These are phyloP conservation scores for Drosophila sp. DNA, from an alignment of 1,140 invertebrate species.

Conservation along the genomic window DNA sequence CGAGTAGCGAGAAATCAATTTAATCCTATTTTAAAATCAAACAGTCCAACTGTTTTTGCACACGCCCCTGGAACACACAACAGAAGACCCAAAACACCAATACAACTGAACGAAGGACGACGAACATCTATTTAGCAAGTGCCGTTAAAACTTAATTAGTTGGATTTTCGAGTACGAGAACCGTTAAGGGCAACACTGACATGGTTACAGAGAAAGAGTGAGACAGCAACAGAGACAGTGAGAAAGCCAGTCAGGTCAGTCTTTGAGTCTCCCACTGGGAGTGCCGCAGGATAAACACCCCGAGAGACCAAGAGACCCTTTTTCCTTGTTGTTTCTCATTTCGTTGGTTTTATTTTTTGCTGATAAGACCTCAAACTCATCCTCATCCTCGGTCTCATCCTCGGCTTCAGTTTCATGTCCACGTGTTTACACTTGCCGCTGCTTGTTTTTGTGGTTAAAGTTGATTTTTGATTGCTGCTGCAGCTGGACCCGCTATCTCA, in stretches of 20 bases:
- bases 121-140: slow-evolving; percentile 63
- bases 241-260: slow-evolving; percentile 31
- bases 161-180: slow-evolving; percentile 53
- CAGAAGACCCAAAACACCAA: slow-evolving; percentile 16
- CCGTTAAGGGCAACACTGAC: not conserved
- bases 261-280: slow-evolving; percentile 60
- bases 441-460: slow-evolving; percentile 62
- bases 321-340: slow-evolving; percentile 27
- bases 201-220: slow-evolving; percentile 9
- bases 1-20: slow-evolving; percentile 77
- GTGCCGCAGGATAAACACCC: slow-evolving; percentile 69
- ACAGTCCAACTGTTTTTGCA: slow-evolving; percentile 56
- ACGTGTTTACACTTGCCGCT: slow-evolving; percentile 78
- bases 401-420: slow-evolving; percentile 29
- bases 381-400: not conserved
- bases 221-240: slow-evolving; percentile 14
- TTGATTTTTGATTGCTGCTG: slow-evolving; percentile 21
- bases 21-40: slow-evolving; percentile 77
- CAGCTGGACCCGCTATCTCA: slow-evolving; percentile 57
- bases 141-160: slow-evolving; percentile 79
- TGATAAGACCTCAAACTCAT: slow-evolving; percentile 28
- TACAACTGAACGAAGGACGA: not conserved
- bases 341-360: slow-evolving; percentile 12
- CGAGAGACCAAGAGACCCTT: slow-evolving; percentile 45
- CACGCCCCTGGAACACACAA: slow-evolving; percentile 55